Base-by-base conservation (phyloP, 2,797 vertebrate genomes). In the Aplochiton taeniatus region DNA sequence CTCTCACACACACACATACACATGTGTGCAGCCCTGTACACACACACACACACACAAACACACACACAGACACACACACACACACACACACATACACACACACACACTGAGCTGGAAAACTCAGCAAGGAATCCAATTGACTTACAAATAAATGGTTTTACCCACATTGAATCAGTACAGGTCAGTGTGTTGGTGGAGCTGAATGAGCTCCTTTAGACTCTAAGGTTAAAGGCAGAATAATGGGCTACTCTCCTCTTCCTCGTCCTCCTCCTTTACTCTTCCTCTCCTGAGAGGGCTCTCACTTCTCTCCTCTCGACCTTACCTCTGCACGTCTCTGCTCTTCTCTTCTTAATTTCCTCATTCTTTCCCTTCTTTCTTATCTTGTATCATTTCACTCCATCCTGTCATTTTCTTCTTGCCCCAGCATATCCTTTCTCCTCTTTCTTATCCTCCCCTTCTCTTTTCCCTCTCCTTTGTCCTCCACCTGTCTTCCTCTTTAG, bases 131-230 rank as follows among this genome's bases (percentile, higher is more conserved):
- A 17, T 51, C 49, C 50, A 51, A n/a, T 14, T 51, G 9, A 1
- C 50, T 17, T 51, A 51, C 50, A n/a, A n/a, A 51, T 8, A 51
- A 51, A 16, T 51, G 13, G n/a, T 10, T 51, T n/a, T 17, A 17
- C 49, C 7, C 49, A 16, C 10, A n/a, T n/a, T n/a, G 31, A 2
- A 6, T 31, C 31, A 31, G 31, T 31, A 6, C 31, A 31, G 31
- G 31, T 31, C 6, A 6, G 31, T 31, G 31, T 31, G 31, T 31
- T 31, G 31, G 31, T 31, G 31, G 31, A 31, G 31, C 50, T 51
- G n/a, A 51, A 51, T 51, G 50, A 51, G 50, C 50, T 51, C 50
- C n/a, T 51, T 51, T 51, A 51, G 50, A 50, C n/a, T 7, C 14
- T n/a, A 10, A 50, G 9, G 16, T 16, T 50, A 50, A 50, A 2